Evolutionary conservation across 2,797 vertebrate species (phyloP).

Genomic region (Gephyroberyx darwinii): DNA sequence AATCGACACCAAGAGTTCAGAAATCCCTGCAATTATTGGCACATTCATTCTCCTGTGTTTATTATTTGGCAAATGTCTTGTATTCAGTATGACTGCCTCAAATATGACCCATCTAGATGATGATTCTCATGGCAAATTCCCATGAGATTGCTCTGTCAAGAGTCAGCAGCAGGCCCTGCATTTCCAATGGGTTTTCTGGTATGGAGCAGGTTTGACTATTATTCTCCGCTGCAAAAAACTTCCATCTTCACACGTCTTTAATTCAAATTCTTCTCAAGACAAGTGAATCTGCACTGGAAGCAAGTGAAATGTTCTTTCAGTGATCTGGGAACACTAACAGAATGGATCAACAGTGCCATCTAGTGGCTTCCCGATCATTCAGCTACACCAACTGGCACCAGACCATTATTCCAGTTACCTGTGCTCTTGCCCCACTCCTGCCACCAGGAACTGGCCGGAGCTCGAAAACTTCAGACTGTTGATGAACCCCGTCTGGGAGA

Average conservation of each 20-base stretch:
- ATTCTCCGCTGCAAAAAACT: too few species aligned
- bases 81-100: too few species aligned
- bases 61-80: too few species aligned
- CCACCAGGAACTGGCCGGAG: conserved; percentile 91
- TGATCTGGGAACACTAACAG: background rate
- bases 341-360: conserved; percentile 56
- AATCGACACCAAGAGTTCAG: background rate
- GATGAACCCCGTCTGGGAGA: conserved; percentile 89
- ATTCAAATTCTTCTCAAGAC: background rate
- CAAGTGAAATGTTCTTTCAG: background rate
- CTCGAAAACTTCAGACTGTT: conserved; percentile 95
- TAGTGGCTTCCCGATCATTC: conserved; percentile 39
- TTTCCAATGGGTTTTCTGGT: too few species aligned
- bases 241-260: background rate
- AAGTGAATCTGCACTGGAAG: background rate
- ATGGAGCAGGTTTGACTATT: too few species aligned
- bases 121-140: too few species aligned
- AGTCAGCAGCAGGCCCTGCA: too few species aligned
- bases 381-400: background rate
- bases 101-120: too few species aligned
- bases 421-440: conserved; percentile 95
- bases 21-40: background rate
- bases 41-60: too few species aligned
- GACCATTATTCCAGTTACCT: conserved; percentile 79
- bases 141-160: too few species aligned